These are phyloP conservation scores for Drosophila buzzatii DNA, from an alignment of 2,888 invertebrate genomes.

Conservation along the genomic window DNA sequence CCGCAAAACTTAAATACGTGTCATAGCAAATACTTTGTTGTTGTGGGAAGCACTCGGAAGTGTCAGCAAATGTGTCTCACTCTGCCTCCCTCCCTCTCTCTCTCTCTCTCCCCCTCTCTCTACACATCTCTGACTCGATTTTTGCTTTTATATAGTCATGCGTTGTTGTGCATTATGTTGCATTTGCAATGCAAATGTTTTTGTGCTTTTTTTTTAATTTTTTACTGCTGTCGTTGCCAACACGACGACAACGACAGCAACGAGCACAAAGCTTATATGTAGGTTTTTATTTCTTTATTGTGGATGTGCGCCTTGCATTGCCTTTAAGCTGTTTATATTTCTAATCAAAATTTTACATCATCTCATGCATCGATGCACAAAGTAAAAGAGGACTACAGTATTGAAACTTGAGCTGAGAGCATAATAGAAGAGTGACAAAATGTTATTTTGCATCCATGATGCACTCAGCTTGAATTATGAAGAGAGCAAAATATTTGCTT, in stretches of 20 bases:
- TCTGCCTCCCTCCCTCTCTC: not conserved
- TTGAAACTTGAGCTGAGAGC: conserved; percentile 3
- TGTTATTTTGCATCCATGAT: not conserved
- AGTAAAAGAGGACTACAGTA: conserved; percentile 5
- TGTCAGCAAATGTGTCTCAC: conserved; percentile 60
- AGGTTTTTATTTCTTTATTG: conserved; percentile 77
- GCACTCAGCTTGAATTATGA: not conserved
- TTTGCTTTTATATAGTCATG: conserved; percentile 69
- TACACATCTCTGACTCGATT: not conserved
- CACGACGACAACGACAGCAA: conserved; percentile 40
- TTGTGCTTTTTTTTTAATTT: conserved; percentile 69
- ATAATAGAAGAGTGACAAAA: not conserved
- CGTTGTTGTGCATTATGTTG: conserved; percentile 73
- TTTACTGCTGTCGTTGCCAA: conserved; percentile 64
- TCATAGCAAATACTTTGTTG: conserved; percentile 64
- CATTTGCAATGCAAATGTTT: conserved; percentile 74
- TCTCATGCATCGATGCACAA: conserved; percentile 64
- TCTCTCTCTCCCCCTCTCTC: conserved; percentile 18
- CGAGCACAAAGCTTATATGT: not conserved
- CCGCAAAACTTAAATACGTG: conserved; percentile 70
- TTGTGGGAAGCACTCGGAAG: conserved; percentile 60
- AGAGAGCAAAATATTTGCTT: too few relatives aligned
- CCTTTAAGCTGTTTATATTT: conserved; percentile 73
- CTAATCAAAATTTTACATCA: conserved; percentile 78
- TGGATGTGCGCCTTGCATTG: conserved; percentile 49